These are phyloP conservation scores for Diplogasteroides magnus DNA, from an alignment of 1,140 invertebrate genomes.

Conservation along the genomic window DNA sequence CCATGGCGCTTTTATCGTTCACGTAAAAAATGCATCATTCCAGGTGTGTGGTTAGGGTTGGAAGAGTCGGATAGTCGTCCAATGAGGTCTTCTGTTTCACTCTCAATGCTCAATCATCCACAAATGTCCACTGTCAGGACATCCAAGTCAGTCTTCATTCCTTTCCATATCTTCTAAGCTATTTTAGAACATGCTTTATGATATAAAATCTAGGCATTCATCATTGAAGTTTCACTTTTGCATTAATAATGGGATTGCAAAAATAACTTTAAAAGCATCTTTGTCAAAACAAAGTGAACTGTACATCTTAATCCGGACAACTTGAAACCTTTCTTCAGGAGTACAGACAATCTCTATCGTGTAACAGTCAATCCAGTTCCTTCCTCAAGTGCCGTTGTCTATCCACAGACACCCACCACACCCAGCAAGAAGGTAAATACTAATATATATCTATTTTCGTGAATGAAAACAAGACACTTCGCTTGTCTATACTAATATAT, in stretches of 20 bases:
- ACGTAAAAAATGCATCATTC: constrained; percentile 12
- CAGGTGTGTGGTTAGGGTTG: constrained; percentile 31
- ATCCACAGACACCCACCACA: background rate
- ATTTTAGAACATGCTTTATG: constrained; percentile 16
- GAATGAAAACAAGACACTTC: background rate
- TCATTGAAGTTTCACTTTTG: too few relatives aligned
- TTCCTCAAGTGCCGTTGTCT: background rate
- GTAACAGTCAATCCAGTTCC: background rate
- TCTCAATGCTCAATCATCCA: constrained; percentile 52
- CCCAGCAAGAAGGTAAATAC: background rate
- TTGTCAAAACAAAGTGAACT: background rate
- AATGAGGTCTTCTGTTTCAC: constrained; percentile 34
- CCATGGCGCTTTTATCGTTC: constrained; percentile 4
- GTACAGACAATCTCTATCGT: background rate
- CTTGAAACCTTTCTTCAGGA: constrained; percentile 3
- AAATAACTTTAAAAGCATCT: background rate
- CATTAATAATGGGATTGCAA: background rate
- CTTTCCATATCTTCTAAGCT: background rate
- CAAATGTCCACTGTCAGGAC: constrained; percentile 39
- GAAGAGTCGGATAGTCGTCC: constrained; percentile 38
- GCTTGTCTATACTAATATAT: background rate
- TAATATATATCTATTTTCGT: background rate
- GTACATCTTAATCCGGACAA: constrained; percentile 10
- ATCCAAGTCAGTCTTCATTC: constrained; percentile 38
- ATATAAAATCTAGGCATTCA: background rate